Base-by-base conservation (phyloP, 53 echinoderm and acorn worm genomes). In the Apostichopus leukothele region DNA sequence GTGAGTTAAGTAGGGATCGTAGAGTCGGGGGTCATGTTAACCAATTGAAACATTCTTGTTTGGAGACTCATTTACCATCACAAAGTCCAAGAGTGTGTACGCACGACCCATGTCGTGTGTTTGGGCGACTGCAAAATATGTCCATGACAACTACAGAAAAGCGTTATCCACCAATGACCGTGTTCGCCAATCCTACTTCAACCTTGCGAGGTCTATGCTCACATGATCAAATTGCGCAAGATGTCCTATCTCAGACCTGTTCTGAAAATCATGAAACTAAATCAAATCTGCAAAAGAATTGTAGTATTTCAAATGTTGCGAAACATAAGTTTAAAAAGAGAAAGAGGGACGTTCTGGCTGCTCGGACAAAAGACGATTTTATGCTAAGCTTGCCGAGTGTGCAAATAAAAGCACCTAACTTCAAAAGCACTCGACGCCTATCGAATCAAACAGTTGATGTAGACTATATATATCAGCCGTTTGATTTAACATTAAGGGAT, bases 31-130 rank as follows among this genome's bases (percentile, higher is more conserved):
- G 18, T 6, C 57, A 10, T 57, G 57, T 57, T 10, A 16, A 63
- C 12, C 8, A 19, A 14, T 51, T 51, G n/a, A 54, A 81, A 54
- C 55, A 8, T 51, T 59, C 81, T 54, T 81, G 81, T 59, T 22
- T 81, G 55, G 59, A 55, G 57, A 51, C 20, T 5, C 7, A 54
- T 53, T 22, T 51, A 1, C 22, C 19, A 81, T 21, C 54, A 16
- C 21, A 55, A 5, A n/a, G 55, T 9, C 59, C 18, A 71, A 19
- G 4, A 71, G 18, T 71, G 21, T 81, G 81, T 55, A 22, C 20
- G 9, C 81, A 81, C 55, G 81, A 81, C 9, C 22, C n/a, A 19
- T 81, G 81, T 55, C 81, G 81, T 55, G 81, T 22, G 52, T 81
- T 81, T 59, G 22, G 23, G 16, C 57, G 81, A 6, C 59, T 81